Conservation (phyloP, 1,140 invertebrate species). For the Drosophila tsacasi region DNA sequence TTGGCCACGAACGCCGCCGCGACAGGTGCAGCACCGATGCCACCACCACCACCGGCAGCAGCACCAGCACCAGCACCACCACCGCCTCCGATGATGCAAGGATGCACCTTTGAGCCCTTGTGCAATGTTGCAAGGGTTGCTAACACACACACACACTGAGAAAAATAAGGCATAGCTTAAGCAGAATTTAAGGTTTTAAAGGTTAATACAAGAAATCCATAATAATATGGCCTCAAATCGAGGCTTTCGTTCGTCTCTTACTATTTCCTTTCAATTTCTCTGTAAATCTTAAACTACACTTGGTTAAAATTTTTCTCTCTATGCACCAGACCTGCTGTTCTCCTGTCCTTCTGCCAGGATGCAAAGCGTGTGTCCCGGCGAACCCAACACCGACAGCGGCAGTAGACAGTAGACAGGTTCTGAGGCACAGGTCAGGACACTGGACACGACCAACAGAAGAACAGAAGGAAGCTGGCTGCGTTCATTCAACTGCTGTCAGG, state of each 20-base stretch:
- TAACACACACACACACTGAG: slow-evolving; percentile 4
- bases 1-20: slow-evolving; percentile 60
- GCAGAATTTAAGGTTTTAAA: not conserved
- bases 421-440: slow-evolving; percentile 35
- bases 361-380: slow-evolving; percentile 68
- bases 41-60: slow-evolving; percentile 22
- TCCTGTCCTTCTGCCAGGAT: slow-evolving; percentile 66
- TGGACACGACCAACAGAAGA: not conserved
- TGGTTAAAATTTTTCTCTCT: not conserved
- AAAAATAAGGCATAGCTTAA: not conserved
- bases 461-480: slow-evolving; percentile 38
- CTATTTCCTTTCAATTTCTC: not conserved
- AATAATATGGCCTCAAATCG: too few relatives aligned
- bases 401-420: slow-evolving; percentile 6
- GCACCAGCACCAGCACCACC: slow-evolving; percentile 3
- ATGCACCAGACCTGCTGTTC: slow-evolving; percentile 26
- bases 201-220: not conserved
- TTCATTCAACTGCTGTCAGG: slow-evolving; percentile 54
- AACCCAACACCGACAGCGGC: slow-evolving; percentile 26
- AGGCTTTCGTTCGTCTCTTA: not conserved
- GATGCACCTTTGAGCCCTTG: slow-evolving; percentile 76
- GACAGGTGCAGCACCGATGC: slow-evolving; percentile 67
- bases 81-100: slow-evolving; percentile 59
- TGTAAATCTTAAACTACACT: not conserved
- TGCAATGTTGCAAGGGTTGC: slow-evolving; percentile 69